Conservation (phyloP, 2,113 vertebrate genomes). For the Thermophis baileyi region DNA sequence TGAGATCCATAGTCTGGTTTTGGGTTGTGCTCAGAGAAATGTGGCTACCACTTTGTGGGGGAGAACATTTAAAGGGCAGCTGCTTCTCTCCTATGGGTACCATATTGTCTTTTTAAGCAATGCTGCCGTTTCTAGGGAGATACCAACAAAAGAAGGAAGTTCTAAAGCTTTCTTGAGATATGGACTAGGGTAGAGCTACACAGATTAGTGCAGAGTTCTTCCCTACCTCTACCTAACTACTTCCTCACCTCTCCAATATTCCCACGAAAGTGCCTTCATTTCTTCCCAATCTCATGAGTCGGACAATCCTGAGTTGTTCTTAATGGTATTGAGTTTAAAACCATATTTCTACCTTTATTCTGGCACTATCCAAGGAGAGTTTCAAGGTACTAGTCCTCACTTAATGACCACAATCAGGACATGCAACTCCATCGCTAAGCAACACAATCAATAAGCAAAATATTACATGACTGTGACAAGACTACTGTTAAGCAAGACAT, state of each 20-base stretch:
- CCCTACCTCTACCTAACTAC: neutral
- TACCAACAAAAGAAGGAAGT: neutral
- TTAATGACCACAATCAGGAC: neutral
- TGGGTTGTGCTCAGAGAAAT: neutral
- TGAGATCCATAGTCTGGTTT: neutral
- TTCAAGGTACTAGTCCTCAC: neutral
- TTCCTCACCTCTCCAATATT: neutral
- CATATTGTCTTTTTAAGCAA: neutral
- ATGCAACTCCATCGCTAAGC: neutral
- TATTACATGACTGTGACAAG: neutral
- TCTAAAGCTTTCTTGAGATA: too few species aligned
- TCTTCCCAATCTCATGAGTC: neutral
- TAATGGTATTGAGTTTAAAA: neutral
- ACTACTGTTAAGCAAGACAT: neutral
- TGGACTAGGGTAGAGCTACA: neutral
- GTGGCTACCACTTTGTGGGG: neutral
- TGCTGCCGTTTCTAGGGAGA: neutral
- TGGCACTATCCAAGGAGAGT: neutral
- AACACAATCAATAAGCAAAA: neutral
- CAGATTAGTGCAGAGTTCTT: neutral
- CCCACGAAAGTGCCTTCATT: neutral
- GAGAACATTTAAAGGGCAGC: neutral
- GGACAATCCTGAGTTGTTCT: neutral
- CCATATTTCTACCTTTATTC: neutral
- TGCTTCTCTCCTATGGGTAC: neutral